Conservation (phyloP, 2,113 vertebrate species). For the Chaetorhynchus papuensis region DNA sequence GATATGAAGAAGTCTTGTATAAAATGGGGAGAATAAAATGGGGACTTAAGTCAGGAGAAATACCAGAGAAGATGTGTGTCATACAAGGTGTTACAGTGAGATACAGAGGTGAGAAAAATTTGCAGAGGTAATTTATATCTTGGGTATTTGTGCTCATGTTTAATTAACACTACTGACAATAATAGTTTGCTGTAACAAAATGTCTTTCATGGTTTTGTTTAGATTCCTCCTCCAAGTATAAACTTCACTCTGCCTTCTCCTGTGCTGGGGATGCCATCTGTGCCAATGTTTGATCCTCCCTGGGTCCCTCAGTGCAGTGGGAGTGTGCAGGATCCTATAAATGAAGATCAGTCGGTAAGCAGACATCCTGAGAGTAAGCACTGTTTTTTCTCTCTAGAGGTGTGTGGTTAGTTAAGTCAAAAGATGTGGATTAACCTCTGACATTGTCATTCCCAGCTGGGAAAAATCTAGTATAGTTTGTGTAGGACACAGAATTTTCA, state of each 20-base stretch:
- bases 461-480: not conserved
- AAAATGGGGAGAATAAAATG: not conserved
- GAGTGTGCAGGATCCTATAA: conserved; percentile 96
- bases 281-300: conserved; percentile 97
- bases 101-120: not conserved
- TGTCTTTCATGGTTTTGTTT: not conserved
- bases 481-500: not conserved
- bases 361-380: not conserved
- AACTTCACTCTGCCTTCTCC: conserved; percentile 98
- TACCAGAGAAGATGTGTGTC: not conserved
- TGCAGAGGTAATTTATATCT: not conserved
- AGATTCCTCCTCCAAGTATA: conserved; percentile 98
- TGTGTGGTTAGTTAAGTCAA: not conserved
- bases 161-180: not conserved
- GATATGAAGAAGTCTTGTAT: not conserved
- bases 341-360: conserved; percentile 97
- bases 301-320: conserved; percentile 98
- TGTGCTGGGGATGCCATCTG: conserved; percentile 96
- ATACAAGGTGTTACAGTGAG: not conserved
- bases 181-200: not conserved
- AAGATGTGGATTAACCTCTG: not conserved
- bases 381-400: not conserved
- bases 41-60: not conserved
- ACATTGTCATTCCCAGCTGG: not conserved
- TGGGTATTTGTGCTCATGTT: not conserved